Conservation (phyloP, 2,888 invertebrate genomes). For the Eudemis profundana region DNA sequence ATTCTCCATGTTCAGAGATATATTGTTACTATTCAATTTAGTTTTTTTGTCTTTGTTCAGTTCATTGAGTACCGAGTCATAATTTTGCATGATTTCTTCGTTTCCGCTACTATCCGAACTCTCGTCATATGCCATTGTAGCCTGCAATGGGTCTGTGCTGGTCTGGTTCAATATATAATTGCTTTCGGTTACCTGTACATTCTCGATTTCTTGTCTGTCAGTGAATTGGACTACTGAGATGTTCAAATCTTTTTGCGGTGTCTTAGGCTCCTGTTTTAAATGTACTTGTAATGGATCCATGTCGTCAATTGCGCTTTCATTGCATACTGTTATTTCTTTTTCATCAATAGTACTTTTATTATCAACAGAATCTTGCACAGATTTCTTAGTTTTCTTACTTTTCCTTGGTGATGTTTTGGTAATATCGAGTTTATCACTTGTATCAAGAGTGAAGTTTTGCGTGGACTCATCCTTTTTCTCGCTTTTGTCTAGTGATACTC, state of each 20-base stretch:
- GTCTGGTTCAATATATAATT: constrained; percentile 57
- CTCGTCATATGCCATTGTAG: constrained; percentile 52
- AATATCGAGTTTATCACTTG: constrained; percentile 49
- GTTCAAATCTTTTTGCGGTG: constrained; percentile 63
- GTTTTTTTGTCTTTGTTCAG: constrained; percentile 61
- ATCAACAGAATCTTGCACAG: constrained; percentile 53
- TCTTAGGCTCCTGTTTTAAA: constrained; percentile 69
- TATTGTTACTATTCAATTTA: constrained; percentile 56
- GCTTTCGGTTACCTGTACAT: constrained; percentile 61
- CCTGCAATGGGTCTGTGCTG: constrained; percentile 69
- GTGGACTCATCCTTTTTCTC: constrained; percentile 16
- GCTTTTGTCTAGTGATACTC: constrained; percentile 45
- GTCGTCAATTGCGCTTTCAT: constrained; percentile 54
- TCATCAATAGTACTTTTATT: constrained; percentile 62
- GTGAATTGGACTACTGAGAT: constrained; percentile 63
- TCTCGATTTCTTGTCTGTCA: constrained; percentile 59
- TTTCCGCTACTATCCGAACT: constrained; percentile 62
- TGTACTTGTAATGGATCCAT: constrained; percentile 64
- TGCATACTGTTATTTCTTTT: constrained; percentile 66
- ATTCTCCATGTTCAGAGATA: constrained; percentile 66
- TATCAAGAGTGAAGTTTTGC: constrained; percentile 63
- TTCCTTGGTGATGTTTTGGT: constrained; percentile 47
- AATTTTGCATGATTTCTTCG: constrained; percentile 71
- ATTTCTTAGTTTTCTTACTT: constrained; percentile 24
- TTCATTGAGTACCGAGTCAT: constrained; percentile 67